Percentiles rank a stretch among this genome's conserved stretches.
Evolutionary conservation across 2,113 vertebrate species (phyloP).

Genomic region (Eptesicus fuscus): DNA sequence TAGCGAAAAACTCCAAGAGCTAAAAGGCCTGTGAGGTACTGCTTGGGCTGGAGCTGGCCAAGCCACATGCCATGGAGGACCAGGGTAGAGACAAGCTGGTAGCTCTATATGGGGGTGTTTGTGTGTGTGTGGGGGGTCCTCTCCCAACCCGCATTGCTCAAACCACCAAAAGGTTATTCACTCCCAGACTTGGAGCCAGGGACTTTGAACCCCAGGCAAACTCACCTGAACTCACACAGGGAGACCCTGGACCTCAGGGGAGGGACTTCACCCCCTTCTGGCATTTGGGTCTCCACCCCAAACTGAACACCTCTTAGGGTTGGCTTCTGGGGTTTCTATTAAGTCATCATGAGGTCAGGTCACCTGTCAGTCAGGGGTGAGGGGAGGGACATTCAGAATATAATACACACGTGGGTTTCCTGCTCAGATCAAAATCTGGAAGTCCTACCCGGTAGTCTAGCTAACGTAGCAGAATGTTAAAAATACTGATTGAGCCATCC

Average conservation of each 20-base stretch:
- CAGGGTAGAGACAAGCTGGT: background rate
- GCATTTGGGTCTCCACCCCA: background rate
- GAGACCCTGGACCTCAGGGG: background rate
- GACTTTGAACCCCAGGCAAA: background rate
- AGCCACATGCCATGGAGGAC: accelerated
- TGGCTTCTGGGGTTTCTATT: background rate
- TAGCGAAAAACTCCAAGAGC: background rate
- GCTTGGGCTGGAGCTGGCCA: background rate
- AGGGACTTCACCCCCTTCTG: background rate
- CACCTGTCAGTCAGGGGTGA: background rate
- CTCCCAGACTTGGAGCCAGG: background rate
- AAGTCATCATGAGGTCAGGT: background rate
- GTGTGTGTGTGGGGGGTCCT: no score
- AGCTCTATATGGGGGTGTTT: background rate
- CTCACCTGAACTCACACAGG: background rate
- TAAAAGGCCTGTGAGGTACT: background rate
- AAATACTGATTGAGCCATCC: accelerated
- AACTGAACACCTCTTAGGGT: background rate
- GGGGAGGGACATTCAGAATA: background rate
- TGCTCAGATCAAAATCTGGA: background rate
- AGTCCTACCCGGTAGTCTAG: background rate
- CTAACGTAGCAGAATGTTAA: background rate
- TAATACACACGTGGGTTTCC: background rate
- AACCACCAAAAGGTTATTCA: background rate
- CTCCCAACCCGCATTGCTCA: background rate